Base-by-base conservation (phyloP, 2,888 invertebrate species). In the Phytoseiulus persimilis region DNA sequence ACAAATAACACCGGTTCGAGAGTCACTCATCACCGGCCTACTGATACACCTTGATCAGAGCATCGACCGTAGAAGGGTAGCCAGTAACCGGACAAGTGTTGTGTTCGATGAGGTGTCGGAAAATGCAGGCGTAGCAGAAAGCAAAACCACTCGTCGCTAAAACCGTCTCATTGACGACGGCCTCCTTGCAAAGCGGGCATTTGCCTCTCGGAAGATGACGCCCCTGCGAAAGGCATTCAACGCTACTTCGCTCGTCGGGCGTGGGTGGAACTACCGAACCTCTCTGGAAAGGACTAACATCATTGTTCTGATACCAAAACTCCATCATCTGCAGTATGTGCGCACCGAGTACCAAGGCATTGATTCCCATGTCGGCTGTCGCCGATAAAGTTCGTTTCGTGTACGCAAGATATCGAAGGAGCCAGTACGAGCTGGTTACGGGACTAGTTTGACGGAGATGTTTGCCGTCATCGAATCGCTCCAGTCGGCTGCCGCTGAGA, bases 301-400 rank as follows among this genome's bases (percentile, higher is more conserved):
- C 92, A 83, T 91, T 91, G 91, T 92, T 92, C 46, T 92, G 91
- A 91, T 93, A 93, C 96, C 97, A 97, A 95, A 96, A 96, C 91
- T 96, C 95, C 90, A 97, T 93, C 93, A 97, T 96, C 93, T 97
- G 97, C 90, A 97, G 94, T 90, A 95, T 95, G 93, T 97, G 97
- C 32, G 97, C 96, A 32, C 95, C 95, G 91, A 96, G 94, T 93
- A 97, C 96, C 89, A 95, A 94, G 23, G 93, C 92, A 90, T 93
- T 93, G 83, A 91, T 91, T 87, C 39, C 87, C 6, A 39, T 33
- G 14, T 87, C 87, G 32, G 87, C 87, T 23, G 87, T 11, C 28
- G 39, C 28, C 14, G 87, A 31, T 39, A 87, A 45, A 31, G 33
- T 45, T 6, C 39, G 39, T 33, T 45, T 45, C 28, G 87, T 32